Conservation (phyloP, 2,797 vertebrate species). For the Avahi laniger region DNA sequence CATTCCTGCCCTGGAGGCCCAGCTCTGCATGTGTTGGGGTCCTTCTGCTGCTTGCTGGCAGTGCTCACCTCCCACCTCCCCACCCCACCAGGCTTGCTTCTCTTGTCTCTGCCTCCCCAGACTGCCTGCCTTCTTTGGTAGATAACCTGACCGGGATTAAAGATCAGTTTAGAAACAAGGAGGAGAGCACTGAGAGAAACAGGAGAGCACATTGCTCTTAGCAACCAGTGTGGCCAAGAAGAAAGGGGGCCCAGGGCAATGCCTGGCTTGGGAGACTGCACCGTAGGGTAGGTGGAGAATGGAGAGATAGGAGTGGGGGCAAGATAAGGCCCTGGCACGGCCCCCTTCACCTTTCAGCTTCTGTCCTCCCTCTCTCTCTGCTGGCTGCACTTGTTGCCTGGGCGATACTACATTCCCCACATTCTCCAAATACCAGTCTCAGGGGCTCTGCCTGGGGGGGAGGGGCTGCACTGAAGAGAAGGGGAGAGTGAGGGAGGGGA, state of each 20-base stretch:
- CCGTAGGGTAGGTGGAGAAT: background rate
- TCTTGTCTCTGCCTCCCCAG: background rate
- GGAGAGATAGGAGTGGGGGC: background rate
- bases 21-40: background rate
- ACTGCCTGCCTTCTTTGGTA: background rate
- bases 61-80: background rate
- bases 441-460: constrained; percentile 60
- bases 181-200: background rate
- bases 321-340: constrained; percentile 15
- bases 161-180: constrained; percentile 35
- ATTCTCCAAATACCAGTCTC: constrained; percentile 74
- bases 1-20: background rate
- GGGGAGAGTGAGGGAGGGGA: background rate
- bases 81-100: no score
- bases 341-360: background rate
- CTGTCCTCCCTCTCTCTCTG: constrained; percentile 4
- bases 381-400: constrained; percentile 65
- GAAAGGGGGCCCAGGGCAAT: background rate
- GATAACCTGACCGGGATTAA: constrained; percentile 33
- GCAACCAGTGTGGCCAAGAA: background rate
- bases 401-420: constrained; percentile 68
- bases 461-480: background rate
- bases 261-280: background rate
- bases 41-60: background rate
- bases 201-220: background rate